Base-by-base conservation (phyloP, 2,797 vertebrate species). In the Brachyalestes nurse region DNA sequence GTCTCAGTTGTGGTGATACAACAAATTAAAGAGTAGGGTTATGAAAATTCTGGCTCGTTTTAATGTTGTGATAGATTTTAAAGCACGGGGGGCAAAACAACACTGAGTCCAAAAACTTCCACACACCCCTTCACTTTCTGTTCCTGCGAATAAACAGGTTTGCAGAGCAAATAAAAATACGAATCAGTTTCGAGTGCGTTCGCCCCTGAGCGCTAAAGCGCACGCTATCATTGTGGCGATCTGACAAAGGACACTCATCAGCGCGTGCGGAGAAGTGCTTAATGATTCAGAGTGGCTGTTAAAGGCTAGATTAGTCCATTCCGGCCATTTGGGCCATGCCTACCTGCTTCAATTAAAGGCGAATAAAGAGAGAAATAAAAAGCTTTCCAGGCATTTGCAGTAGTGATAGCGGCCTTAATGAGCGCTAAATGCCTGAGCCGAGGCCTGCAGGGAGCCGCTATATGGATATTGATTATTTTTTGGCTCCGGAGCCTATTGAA, bases 281-380 rank as follows among this genome's bases (percentile, higher is more conserved):
- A 88, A 90, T 90, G 87, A 90, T 87, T 90, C 83, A 89, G 83
- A 86, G 84, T 83, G 82, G 84, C 84, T 86, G 82, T 88, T 90
- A 87, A 91, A 83, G 83, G 88, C 87, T 85, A 89, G 87, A 92
- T 91, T 88, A 89, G 86, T 77, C 82, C 84, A 82, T 72, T 86
- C 87, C 87, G 87, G 86, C 78, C 88, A 87, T 91, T 90, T 79
- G 75, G 84, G 84, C 80, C 77, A 79, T 80, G 89, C 90, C 89
- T 89, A 88, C 83, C 77, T 83, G 87, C 88, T 92, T 91, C 91
- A 91, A 92, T 93, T 93, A 92, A 92, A 92, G 83, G 88, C 6
- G 73, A 88, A 93, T 90, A 90, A 90, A 91, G 89, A 64, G 42
- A 69, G 40, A 57, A 91, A 88, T 81, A 77, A 83, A 89, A 80